Base-by-base conservation (phyloP, 37 sponge, comb jelly and placozoan species). In the Halichondria panicea region DNA sequence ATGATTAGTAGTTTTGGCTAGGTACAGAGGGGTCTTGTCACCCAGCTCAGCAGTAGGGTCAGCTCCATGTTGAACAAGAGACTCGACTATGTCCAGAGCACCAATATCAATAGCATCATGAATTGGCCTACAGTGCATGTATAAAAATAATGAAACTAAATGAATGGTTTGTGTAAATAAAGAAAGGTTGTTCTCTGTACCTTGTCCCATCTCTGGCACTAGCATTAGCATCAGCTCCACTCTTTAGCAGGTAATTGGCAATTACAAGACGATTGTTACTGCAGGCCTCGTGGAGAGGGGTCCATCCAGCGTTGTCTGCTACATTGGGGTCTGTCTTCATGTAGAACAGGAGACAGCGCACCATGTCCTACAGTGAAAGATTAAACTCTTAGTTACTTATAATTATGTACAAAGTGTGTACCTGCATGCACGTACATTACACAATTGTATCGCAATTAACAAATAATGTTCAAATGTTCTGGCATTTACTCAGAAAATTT, bases 261-360 rank as follows among this genome's bases (percentile, higher is more conserved):
- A 89, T 44, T 19, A 61, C 31, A 12, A 27, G 43, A 58, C 83
- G 76, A 3, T 78, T 63, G 48, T 66, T 63, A 41, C 67, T 81
- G 63, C 84, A 82, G 21, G 94, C 94, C 68, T 94, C 94, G 59
- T 94, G 94, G 21, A 94, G 79, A 1, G 94, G 84, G 4, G 91
- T 86, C 94, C 94, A 94, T 0, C 94, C 94, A 46, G 94, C 94
- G 72, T 89, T 67, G 68, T 94, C 94, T 75, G 87, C 87, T 12
- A 58, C 63, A 65, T 88, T 84, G 22, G 78, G 65, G 11, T 56
- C 28, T 11, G 77, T 41, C 12, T 50, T 32, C 43, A 82, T 81
- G 30, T 83, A 43, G 1, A 65, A 12, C 43, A 87, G n/a, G 50
- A 84, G 67, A 54, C 81, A 90, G 38, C 77, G 45, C 6, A 72